Percentiles rank a stretch among this genome's conserved stretches.
These are phyloP conservation scores for Ifrita kowaldi DNA, from an alignment of 2,113 vertebrate species.

Conservation along the genomic window DNA sequence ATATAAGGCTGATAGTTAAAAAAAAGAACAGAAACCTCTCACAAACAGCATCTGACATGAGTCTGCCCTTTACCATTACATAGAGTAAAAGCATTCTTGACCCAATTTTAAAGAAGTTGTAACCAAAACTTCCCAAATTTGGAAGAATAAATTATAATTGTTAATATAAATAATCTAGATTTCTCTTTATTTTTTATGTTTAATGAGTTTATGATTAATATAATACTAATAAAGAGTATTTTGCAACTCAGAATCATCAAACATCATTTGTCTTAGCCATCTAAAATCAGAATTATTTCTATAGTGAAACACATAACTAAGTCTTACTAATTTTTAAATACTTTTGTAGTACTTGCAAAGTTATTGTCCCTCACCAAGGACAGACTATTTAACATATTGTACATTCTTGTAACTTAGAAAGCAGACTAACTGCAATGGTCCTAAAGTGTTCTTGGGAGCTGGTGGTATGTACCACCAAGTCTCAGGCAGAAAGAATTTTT, in stretches of 20 bases:
- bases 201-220: not conserved
- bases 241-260: not conserved
- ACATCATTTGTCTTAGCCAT: not conserved
- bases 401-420: conserved; percentile 1
- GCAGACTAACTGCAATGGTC: not conserved
- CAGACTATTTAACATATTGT: not conserved
- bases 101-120: not conserved
- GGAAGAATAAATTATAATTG: not conserved
- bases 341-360: not conserved
- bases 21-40: not conserved
- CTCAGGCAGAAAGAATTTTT: not conserved
- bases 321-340: not conserved
- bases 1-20: not conserved
- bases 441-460: not conserved
- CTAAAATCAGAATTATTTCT: not conserved
- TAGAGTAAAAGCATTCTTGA: not conserved
- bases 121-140: not conserved
- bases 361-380: not conserved
- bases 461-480: not conserved
- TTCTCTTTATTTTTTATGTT: not conserved
- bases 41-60: not conserved
- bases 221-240: not conserved
- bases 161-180: not conserved
- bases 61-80: not conserved
- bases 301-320: not conserved